Conservation (phyloP, 2,888 invertebrate species). For the Calameuta idolon region DNA sequence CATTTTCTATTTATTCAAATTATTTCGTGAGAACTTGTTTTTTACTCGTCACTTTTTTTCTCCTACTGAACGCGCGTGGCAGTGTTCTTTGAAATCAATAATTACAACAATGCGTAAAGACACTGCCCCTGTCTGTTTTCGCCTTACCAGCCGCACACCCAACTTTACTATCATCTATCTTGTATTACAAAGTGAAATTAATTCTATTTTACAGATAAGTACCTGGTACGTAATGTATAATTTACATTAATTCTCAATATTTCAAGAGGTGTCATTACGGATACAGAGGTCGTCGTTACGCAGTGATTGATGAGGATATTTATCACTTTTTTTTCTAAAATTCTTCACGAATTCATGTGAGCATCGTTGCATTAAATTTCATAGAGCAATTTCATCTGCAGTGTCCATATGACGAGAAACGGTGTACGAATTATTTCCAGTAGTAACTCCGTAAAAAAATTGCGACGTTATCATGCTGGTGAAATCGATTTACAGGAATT, state of each 20-base stretch:
- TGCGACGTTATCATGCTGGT: background rate
- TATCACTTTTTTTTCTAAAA: background rate
- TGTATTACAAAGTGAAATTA: slow-evolving; percentile 3
- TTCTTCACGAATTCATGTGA: background rate
- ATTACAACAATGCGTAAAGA: slow-evolving; percentile 37
- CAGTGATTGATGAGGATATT: background rate
- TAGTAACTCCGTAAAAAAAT: background rate
- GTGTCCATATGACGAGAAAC: background rate
- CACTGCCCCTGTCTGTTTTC: slow-evolving; percentile 39
- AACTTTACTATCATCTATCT: background rate
- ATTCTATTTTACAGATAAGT: slow-evolving; percentile 8
- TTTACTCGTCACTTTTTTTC: background rate
- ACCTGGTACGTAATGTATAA: background rate
- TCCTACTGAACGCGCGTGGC: slow-evolving; percentile 1
- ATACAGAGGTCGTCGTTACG: background rate
- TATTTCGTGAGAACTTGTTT: background rate
- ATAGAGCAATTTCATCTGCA: background rate
- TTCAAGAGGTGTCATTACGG: background rate
- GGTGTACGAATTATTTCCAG: background rate
- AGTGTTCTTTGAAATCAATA: slow-evolving; percentile 18
- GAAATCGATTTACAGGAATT: background rate
- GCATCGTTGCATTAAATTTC: background rate
- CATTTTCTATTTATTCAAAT: slow-evolving; percentile 14
- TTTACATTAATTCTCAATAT: background rate
- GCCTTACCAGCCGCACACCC: slow-evolving; percentile 11